Percentiles rank a stretch among this genome's conserved stretches.
Conservation (phyloP, 2,113 vertebrate species). For the Hypocryptadius cinnamomeus region DNA sequence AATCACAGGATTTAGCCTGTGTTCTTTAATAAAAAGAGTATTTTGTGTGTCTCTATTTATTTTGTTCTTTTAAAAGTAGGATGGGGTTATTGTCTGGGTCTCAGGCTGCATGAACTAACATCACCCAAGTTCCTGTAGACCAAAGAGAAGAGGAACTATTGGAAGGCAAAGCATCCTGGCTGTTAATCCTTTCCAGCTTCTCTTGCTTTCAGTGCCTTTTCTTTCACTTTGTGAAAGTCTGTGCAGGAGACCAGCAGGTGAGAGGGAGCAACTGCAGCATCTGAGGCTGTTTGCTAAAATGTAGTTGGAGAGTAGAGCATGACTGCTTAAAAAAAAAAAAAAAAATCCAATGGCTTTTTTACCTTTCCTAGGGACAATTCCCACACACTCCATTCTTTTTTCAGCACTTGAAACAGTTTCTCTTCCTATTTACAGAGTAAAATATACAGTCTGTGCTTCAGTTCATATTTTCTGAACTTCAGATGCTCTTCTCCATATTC, state of each 20-base stretch:
- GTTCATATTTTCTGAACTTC: conserved; percentile 23
- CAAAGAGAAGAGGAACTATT: background rate
- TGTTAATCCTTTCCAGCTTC: background rate
- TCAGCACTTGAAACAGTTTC: background rate
- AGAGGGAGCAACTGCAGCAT: background rate
- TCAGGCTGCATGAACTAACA: background rate
- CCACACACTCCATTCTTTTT: background rate
- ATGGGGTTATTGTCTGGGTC: background rate
- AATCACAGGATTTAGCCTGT: background rate
- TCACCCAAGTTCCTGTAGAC: background rate
- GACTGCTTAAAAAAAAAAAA: background rate
- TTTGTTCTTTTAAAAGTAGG: background rate
- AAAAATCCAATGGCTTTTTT: background rate
- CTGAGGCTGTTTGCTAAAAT: background rate
- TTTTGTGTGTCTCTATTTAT: background rate
- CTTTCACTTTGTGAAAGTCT: background rate
- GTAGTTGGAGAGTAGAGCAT: background rate
- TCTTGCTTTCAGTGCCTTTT: background rate
- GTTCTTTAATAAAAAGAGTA: background rate
- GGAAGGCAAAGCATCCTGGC: background rate
- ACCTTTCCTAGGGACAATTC: background rate
- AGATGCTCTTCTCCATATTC: background rate
- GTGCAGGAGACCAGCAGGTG: background rate
- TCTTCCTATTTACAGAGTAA: background rate
- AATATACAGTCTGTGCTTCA: background rate